Evolutionary conservation across 2,888 invertebrate species (phyloP).

Genomic region (Anarsia innoxiella): DNA sequence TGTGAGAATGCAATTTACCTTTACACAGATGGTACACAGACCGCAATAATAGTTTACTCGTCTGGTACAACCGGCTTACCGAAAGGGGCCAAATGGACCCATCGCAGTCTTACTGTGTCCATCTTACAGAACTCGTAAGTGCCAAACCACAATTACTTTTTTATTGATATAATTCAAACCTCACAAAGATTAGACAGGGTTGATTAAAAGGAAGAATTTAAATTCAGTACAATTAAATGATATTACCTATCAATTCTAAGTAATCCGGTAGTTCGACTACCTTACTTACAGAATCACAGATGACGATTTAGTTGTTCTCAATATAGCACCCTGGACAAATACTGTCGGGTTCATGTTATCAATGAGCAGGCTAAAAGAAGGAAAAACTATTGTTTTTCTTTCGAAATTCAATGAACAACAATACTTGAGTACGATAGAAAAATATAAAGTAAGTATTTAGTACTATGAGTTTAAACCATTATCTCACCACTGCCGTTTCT

Average conservation of each 20-base stretch:
- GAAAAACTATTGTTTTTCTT: slow-evolving; percentile 33
- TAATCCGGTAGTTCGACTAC: no score
- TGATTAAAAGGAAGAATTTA: not conserved
- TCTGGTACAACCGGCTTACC: slow-evolving; percentile 55
- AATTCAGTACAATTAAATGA: no score
- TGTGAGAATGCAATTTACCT: no score
- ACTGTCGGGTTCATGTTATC: slow-evolving; percentile 41
- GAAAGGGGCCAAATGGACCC: slow-evolving; percentile 48
- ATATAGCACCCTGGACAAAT: slow-evolving; percentile 48
- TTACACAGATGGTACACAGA: slow-evolving; percentile 11
- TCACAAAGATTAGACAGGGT: not conserved
- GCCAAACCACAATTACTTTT: slow-evolving; percentile 10
- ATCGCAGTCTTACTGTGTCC: slow-evolving; percentile 42
- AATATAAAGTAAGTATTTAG: slow-evolving; percentile 35
- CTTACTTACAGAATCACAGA: slow-evolving; percentile 22
- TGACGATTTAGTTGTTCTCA: slow-evolving; percentile 22
- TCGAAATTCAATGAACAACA: slow-evolving; percentile 37
- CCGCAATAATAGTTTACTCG: slow-evolving; percentile 49
- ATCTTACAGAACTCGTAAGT: slow-evolving; percentile 40
- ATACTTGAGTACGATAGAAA: slow-evolving; percentile 43
- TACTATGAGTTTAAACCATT: not conserved
- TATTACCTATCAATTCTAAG: no score
- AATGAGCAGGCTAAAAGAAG: no score
- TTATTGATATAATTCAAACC: not conserved
- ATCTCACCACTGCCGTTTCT: not conserved